Base-by-base conservation (phyloP, 2,888 invertebrate species). In the Neoascia interrupta region DNA sequence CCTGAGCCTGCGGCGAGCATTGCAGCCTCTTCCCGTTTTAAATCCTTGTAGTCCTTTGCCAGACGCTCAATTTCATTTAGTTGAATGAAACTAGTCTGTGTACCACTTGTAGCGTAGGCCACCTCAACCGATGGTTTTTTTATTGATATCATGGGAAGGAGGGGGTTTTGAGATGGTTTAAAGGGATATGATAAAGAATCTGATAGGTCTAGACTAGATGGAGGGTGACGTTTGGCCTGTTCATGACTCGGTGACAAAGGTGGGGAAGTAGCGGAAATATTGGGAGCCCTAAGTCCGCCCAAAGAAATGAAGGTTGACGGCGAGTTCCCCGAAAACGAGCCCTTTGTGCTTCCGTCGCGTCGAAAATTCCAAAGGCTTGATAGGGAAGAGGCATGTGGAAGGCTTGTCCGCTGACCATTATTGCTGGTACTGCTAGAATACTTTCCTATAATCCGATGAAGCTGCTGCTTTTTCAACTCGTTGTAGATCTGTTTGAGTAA, bases 401-500 rank as follows among this genome's bases (percentile, higher is more conserved):
- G 70, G 15, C 43, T 76, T 26, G 83, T 81, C 36, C 69, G 66
- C 28, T 63, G 81, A 53, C 60, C 54, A 19, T 23, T 26, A 18
- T 8, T 31, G 39, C 68, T 21, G 43, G 81, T 82, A 82, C 85
- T 84, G 84, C 87, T 85, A n/a, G n/a, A n/a, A n/a, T n/a, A n/a
- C 83, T 81, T 82, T 13, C 83, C 82, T 26, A 88, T 74, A 36
- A 85, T 83, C 3, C 87, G 84, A 73, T 87, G 86, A 2, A 88
- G 73, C 64, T 88, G 88, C 53, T 87, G 86, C 58, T 87, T 87
- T 31, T 87, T 88, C 10, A 88, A 83, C 26, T 83, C 82, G 43
- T 85, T 86, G 64, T 87, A 88, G 2, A 88, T 84, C 70, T 85
- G 85, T 23, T 94, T 94, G 56, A 95, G 89, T 19, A 94, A 90